Percentiles rank a stretch among this genome's conserved stretches.
These are phyloP conservation scores for Nebria ingens DNA, from an alignment of 1,140 invertebrate species.

Conservation along the genomic window DNA sequence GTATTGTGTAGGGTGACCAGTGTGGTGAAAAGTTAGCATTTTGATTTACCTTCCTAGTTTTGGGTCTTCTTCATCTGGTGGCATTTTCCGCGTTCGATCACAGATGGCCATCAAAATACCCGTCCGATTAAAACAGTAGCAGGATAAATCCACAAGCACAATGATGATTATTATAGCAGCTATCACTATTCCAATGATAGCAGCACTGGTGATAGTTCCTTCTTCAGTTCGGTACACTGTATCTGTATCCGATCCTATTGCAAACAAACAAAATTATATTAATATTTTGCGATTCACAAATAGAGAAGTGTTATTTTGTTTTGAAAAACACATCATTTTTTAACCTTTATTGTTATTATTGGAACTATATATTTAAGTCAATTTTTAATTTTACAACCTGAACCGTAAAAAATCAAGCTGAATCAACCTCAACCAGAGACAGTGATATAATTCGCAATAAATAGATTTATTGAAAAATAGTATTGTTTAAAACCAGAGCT, in stretches of 20 bases:
- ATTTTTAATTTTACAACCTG: too few relatives aligned
- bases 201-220: constrained; percentile 55
- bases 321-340: background rate
- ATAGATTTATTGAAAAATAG: too few relatives aligned
- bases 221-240: constrained; percentile 37
- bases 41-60: constrained; percentile 71
- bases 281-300: background rate
- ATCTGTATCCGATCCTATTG: background rate
- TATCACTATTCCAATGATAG: constrained; percentile 69
- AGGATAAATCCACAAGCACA: constrained; percentile 65
- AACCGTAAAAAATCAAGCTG: too few relatives aligned
- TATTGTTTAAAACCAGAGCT: too few relatives aligned
- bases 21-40: too few relatives aligned
- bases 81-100: constrained; percentile 48
- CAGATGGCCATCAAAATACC: constrained; percentile 64
- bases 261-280: background rate
- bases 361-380: too few relatives aligned
- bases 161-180: constrained; percentile 60
- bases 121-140: constrained; percentile 56
- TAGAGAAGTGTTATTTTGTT: background rate
- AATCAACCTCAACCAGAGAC: too few relatives aligned
- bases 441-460: too few relatives aligned
- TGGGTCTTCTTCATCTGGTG: constrained; percentile 63
- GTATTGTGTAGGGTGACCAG: too few relatives aligned
- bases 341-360: background rate